Evolutionary conservation across 2,797 vertebrate species (phyloP).

Genomic region (Synanceia verrucosa): DNA sequence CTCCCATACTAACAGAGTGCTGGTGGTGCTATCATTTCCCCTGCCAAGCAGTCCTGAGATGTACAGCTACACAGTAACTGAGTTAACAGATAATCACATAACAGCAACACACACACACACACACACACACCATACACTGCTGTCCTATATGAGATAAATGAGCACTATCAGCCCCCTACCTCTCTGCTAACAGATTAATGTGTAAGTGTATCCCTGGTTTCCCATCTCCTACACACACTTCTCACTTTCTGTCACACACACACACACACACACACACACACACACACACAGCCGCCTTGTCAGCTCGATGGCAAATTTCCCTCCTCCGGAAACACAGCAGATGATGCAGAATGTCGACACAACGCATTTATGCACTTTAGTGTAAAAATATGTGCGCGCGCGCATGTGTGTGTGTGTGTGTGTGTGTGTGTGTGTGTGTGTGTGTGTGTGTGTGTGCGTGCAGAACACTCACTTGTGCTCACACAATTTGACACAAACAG

Average conservation of each 20-base stretch:
- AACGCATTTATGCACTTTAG: constrained; percentile 36
- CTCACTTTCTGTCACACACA: constrained; percentile 34
- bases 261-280: constrained; percentile 16
- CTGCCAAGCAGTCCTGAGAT: constrained; percentile 43
- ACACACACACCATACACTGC: constrained; percentile 30
- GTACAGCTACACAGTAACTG: constrained; percentile 47
- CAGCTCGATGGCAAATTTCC: constrained; percentile 30
- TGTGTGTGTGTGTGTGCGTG: too few species aligned
- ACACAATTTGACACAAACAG: background rate
- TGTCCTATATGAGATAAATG: constrained; percentile 65
- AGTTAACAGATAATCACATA: constrained; percentile 67
- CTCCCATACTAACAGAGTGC: constrained; percentile 4
- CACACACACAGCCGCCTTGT: constrained; percentile 42
- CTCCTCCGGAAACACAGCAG: constrained; percentile 50
- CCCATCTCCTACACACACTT: constrained; percentile 49
- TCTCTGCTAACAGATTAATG: constrained; percentile 64
- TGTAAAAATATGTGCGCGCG: too few species aligned
- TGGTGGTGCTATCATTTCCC: constrained; percentile 30
- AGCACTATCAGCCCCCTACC: constrained; percentile 64
- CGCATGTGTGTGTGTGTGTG: too few species aligned
- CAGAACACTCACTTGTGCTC: background rate
- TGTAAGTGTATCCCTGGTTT: constrained; percentile 49
- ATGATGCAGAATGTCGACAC: constrained; percentile 45
- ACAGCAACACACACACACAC: constrained; percentile 35
- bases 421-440: too few species aligned